Evolutionary conservation across 2,113 vertebrate species (phyloP), one percentile per base, ranked within the genome.

Genomic region (Synchiropus splendidus): DNA sequence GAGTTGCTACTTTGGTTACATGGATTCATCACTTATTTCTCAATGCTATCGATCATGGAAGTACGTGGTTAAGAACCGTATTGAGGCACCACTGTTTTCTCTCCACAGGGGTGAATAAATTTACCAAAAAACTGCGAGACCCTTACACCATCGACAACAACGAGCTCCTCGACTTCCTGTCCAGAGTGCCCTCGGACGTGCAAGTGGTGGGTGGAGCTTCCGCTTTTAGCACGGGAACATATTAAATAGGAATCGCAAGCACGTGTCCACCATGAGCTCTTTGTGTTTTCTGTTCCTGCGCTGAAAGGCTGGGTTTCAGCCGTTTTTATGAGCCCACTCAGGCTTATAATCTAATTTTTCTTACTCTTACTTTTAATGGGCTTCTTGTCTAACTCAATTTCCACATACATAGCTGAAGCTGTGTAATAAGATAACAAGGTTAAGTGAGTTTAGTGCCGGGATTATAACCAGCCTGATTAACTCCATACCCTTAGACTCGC

Each of bases 71-170:
- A n/a, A n/a, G n/a, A n/a, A n/a, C n/a, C n/a, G n/a, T n/a, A n/a
- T n/a, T n/a, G n/a, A n/a, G n/a, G n/a, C n/a, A n/a, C n/a, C n/a
- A n/a, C n/a, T n/a, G n/a, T 4, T 39, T 31, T 79, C 73, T 69
- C 78, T 42, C 61, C 49, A 18, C 75, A 99, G 94, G 95, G 41
- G 92, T 99, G 63, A 97, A 94, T 82, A 99, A 97, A 87, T 99
- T 99, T 82, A 98, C 93, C 54, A 99, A 97, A 84, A 99, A 98
- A 79, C 89, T 99, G 58, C 84, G 92, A 64, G 90, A 89, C 80
- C 95, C 94, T 0, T 96, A 96, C 77, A 88, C 85, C 62, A 94
- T 97, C 52, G 92, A 99, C 72, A 98, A 99, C 87, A 98, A 97
- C 1, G 93, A 99, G 80, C 79, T 99, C 53, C 86, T 99, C 35